Evolutionary conservation across 2,113 vertebrate genomes (phyloP), one percentile per base, ranked within the genome.

Genomic region (Phrynocephalus versicolor): DNA sequence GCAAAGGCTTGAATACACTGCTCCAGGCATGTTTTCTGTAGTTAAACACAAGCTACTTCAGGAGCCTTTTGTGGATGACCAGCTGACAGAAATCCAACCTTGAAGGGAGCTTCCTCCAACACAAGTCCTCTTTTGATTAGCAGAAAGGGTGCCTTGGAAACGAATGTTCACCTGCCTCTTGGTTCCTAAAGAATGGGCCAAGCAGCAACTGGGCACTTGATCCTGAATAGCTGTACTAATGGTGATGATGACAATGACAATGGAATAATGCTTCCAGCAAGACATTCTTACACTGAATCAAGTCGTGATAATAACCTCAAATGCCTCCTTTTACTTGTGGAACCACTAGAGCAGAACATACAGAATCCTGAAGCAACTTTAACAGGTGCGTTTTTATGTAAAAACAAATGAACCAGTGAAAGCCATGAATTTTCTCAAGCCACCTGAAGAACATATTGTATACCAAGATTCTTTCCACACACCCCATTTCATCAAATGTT

Each of bases 11-110:
- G 84, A 85, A 75, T 12, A 78, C 57, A 95, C 95, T 94, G 91
- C 92, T 95, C 95, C 93, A 96, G 92, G 94, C 95, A 92, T 91
- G 90, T 92, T 95, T 90, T 62, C 95, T 95, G 95, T 92, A 80
- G 69, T 77, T 83, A 33, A 58, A 37, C 30, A 60, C 39, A 81
- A 55, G 27, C 58, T 62, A n/a, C 30, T 23, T 45, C 65, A 83
- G 41, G 33, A 13, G n/a, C 2, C 14, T 33, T 23, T 23, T 74
- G 37, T 37, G 35, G 58, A 67, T 55, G 64, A 30, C 6, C 9
- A 0, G 30, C 2, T 81, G 70, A 86, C 15, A 73, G 58, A 72
- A n/a, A 41, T 37, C n/a, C 55, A 13, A 33, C 58, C 64, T 60
- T 65, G 37, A 83, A 64, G 58, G n/a, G 30, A 83, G 51, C 4